phyloP scores from a whole-genome alignment of 2,113 vertebrate species.

The Anthoscopus minutus region DNA sequence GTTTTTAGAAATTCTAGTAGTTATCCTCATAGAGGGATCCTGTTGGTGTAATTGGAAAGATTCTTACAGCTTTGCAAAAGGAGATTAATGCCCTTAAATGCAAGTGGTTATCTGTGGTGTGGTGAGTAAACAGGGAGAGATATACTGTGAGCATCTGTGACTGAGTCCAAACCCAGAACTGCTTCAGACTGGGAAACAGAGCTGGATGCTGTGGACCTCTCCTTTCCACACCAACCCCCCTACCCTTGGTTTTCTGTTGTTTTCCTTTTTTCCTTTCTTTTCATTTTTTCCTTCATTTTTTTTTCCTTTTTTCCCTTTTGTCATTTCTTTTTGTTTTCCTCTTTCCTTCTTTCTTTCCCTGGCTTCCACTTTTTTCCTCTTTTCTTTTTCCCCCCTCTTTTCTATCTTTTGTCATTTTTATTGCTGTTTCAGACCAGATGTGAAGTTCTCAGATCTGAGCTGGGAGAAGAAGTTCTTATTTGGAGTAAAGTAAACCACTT shows the following conservation, averaged over 20 bases:
- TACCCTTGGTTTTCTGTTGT: too few species aligned
- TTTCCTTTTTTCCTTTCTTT: background rate
- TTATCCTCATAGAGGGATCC: background rate
- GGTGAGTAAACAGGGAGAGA: background rate
- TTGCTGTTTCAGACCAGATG: background rate
- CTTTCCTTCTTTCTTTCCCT: background rate
- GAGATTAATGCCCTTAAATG: background rate
- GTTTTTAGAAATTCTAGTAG: background rate
- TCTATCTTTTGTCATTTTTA: background rate
- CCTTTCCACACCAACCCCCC: accelerated
- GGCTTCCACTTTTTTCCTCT: background rate
- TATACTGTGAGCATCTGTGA: background rate
- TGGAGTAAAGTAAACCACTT: background rate
- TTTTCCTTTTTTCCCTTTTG: background rate
- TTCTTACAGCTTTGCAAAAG: background rate
- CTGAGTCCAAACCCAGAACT: background rate
- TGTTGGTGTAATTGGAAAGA: background rate
- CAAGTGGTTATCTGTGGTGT: background rate
- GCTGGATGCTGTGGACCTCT: background rate
- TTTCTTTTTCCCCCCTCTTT: background rate
- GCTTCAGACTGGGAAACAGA: background rate
- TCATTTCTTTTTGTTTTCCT: background rate
- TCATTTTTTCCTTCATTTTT: background rate
- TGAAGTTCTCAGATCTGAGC: background rate
- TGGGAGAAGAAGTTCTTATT: accelerated